Base-by-base conservation (phyloP, 2,888 invertebrate species). In the Catocala sponsa region DNA sequence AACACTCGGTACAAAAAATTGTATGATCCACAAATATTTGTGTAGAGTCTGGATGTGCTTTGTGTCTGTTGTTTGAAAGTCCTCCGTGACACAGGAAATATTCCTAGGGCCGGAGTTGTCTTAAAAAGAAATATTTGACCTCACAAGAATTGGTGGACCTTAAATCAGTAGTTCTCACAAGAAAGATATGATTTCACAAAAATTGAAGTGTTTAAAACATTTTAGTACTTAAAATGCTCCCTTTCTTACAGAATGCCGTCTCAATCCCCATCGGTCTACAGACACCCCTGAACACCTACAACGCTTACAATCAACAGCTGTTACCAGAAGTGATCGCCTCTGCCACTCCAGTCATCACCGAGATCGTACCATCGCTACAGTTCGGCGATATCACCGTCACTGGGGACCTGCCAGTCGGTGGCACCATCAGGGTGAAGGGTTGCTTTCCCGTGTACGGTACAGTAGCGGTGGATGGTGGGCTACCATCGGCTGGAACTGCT, bases 371-470 rank as follows among this genome's bases (percentile, higher is more conserved):
- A 0, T 81, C 84, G 0, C 68, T 92, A 0, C 85, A 90, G 50
- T 85, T 89, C 15, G 92, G 92, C 0, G 92, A 92, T 13, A 80
- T 92, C 0, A 82, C 84, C 0, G 75, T 91, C 2, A 77, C 83
- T 0, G 92, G 92, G 0, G 91, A 91, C 2, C 70, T 92, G 42
- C 91, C 91, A 5, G 83, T 92, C 0, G 87, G 85, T 32, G 92
- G 92, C 0, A 83, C 83, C 1, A 91, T 92, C 0, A 89, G 87
- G 66, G 88, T 92, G 0, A 84, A 82, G 38, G 92, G 92, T 0
- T 82, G 89, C 1, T 91, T 92, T 81, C 92, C 92, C 0, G 90
- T 92, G 0, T 92, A 91, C 54, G 92, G 92, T 0, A 85, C 85
- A 13, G 85, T 92, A 0, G 84, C 84, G 0, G 79, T 92, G 0